phyloP scores from a whole-genome alignment of 2,888 invertebrate genomes.

The Eumerus sabulonum region DNA sequence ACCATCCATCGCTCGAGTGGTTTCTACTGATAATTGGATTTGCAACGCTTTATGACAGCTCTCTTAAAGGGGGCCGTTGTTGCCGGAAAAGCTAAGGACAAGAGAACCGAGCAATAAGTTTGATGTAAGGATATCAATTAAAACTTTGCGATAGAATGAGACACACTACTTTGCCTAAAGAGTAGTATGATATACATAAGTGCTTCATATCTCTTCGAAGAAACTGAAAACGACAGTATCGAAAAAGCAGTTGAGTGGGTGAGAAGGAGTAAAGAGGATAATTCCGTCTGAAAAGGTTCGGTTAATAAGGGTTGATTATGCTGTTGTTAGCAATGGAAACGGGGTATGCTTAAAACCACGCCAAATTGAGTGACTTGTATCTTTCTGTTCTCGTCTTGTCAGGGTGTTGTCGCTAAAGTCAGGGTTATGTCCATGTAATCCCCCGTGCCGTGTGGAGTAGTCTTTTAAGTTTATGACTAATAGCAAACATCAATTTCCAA shows the following conservation, averaged over 20 bases:
- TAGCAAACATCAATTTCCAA: conserved; percentile 58
- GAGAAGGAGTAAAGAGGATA: conserved; percentile 35
- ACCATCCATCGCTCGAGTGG: conserved; percentile 38
- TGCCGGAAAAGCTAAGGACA: background rate
- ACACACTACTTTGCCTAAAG: conserved; percentile 23
- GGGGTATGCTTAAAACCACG: conserved; percentile 41
- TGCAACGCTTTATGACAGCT: conserved; percentile 58
- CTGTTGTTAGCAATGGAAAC: conserved; percentile 20
- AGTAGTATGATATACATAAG: conserved; percentile 12
- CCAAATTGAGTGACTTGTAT: conserved; percentile 39
- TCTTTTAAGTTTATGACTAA: conserved; percentile 64
- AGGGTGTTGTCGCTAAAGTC: conserved; percentile 21
- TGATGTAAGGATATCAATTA: conserved; percentile 69
- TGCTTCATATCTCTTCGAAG: conserved; percentile 1
- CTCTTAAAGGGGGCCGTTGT: conserved; percentile 4
- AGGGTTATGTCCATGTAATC: conserved; percentile 33
- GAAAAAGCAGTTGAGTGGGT: conserved; percentile 18
- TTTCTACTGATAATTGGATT: conserved; percentile 67
- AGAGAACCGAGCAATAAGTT: conserved; percentile 50
- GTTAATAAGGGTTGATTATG: conserved; percentile 64
- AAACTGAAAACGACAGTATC: too few relatives aligned
- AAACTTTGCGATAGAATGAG: conserved; percentile 57
- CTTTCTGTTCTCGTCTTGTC: conserved; percentile 16
- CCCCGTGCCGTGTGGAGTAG: conserved; percentile 25
- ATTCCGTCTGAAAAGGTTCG: conserved; percentile 36